Evolutionary conservation across 1,140 invertebrate species (phyloP).

Genomic region (Hyles vespertilio): DNA sequence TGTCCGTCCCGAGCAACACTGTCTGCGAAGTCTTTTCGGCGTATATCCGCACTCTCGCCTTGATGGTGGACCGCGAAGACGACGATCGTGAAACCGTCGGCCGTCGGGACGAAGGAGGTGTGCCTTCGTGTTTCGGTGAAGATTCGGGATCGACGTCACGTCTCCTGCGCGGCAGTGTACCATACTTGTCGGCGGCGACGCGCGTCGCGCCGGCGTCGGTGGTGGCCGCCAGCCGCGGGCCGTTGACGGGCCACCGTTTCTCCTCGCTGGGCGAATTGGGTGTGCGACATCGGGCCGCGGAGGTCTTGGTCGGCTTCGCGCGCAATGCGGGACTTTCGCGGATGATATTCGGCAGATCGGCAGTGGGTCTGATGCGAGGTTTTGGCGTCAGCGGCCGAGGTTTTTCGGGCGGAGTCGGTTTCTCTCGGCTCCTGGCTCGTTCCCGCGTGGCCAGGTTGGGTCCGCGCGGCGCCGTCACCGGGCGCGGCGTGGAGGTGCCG

Average conservation of each 20-base stretch:
- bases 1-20: constrained; percentile 81
- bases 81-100: constrained; percentile 70
- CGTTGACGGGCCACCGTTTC: constrained; percentile 78
- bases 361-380: constrained; percentile 76
- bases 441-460: constrained; percentile 70
- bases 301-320: constrained; percentile 77
- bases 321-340: constrained; percentile 71
- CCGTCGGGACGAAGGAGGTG: constrained; percentile 62
- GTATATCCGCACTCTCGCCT: constrained; percentile 81
- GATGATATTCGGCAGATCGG: constrained; percentile 71
- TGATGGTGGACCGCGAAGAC: constrained; percentile 75
- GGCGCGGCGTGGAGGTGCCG: constrained; percentile 73
- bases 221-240: constrained; percentile 52
- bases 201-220: constrained; percentile 68
- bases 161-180: constrained; percentile 84
- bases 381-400: constrained; percentile 72
- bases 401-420: constrained; percentile 59
- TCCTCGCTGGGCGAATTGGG: constrained; percentile 82
- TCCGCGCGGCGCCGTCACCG: constrained; percentile 72
- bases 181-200: constrained; percentile 81
- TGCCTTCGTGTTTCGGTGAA: constrained; percentile 64
- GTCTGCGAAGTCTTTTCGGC: constrained; percentile 87
- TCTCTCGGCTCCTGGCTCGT: constrained; percentile 76
- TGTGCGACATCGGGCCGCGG: constrained; percentile 76
- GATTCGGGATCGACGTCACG: constrained; percentile 77